Evolutionary conservation across 2,113 vertebrate species (phyloP), one percentile per base, ranked within the genome.

Genomic region (Cnemophilus loriae): DNA sequence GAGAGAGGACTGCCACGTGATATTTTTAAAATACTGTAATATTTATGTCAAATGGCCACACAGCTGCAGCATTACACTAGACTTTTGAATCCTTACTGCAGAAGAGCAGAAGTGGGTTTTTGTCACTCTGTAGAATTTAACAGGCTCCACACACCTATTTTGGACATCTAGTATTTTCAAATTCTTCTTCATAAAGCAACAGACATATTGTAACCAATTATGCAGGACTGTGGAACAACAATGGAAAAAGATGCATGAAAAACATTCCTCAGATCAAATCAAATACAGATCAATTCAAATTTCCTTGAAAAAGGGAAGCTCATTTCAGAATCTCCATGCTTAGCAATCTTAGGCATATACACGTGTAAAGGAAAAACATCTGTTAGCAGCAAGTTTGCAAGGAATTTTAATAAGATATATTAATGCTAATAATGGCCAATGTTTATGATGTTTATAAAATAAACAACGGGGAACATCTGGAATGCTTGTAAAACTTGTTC

Each of bases 341-440:
- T 92, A 93, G 59, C 8, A 82, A 50, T 86, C 41, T 42, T 39
- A 50, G 55, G 63, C 67, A 87, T 69, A 75, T 24, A 83, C 27
- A 67, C 2, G 5, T 84, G 41, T 70, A 89, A 97, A 81, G 42
- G 52, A 73, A 93, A 91, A 96, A 14, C n/a, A 60, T 89, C 83
- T 37, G 52, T 89, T 96, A 1, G 0, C 44, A 80, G 57, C 22
- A 91, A 90, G 22, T 81, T 94, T 84, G 68, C 52, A 60, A 79
- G 37, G 76, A 91, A 90, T 88, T 86, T 95, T 83, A 95, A 63
- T 88, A 84, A 75, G 88, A 89, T 10, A 9, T 44, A 84, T 71
- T 93, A 93, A 93, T 60, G 76, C 46, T 89, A 95, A 94, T 95
- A 94, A 96, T 84, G 86, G 76, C 41, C 52, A 60, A 28, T 57